phyloP scores from a whole-genome alignment of 2,888 invertebrate species.

The Lacanobia oleracea region DNA sequence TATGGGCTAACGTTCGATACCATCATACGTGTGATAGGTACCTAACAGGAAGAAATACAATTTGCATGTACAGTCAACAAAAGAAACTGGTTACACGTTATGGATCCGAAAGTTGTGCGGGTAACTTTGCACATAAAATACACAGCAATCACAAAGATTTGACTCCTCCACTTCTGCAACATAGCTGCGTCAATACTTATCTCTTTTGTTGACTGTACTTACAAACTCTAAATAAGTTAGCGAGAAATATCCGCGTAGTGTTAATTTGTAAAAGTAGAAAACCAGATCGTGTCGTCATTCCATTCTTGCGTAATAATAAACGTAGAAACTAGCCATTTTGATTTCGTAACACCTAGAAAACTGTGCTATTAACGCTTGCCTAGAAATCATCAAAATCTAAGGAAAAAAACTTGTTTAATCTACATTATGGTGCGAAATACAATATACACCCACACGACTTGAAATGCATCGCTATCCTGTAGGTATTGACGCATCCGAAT shows the following conservation, averaged over 20 bases:
- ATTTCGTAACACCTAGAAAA: constrained; percentile 33
- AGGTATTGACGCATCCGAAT: constrained; percentile 49
- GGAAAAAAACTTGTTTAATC: not conserved
- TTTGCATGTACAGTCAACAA: not conserved
- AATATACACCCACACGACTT: constrained; percentile 22
- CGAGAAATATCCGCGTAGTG: constrained; percentile 1
- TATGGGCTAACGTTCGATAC: constrained; percentile 32
- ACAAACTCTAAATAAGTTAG: not conserved
- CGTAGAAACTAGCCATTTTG: constrained; percentile 25
- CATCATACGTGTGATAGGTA: constrained; percentile 37
- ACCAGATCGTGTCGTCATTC: not conserved
- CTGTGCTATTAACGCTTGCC: not conserved
- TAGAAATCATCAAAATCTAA: constrained; percentile 1
- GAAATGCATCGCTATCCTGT: constrained; percentile 14
- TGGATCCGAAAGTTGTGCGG: not conserved
- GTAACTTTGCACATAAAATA: not conserved
- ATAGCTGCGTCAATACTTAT: not conserved
- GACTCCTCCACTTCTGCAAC: not conserved
- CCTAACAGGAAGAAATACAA: constrained; percentile 14
- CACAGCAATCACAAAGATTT: not conserved
- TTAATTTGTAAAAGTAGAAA: constrained; percentile 39
- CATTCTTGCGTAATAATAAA: constrained; percentile 26
- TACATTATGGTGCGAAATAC: constrained; percentile 15
- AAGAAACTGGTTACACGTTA: not conserved
- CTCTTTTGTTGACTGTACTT: not conserved